Conservation (phyloP, 1,140 invertebrate genomes). For the Drosophila miranda region DNA sequence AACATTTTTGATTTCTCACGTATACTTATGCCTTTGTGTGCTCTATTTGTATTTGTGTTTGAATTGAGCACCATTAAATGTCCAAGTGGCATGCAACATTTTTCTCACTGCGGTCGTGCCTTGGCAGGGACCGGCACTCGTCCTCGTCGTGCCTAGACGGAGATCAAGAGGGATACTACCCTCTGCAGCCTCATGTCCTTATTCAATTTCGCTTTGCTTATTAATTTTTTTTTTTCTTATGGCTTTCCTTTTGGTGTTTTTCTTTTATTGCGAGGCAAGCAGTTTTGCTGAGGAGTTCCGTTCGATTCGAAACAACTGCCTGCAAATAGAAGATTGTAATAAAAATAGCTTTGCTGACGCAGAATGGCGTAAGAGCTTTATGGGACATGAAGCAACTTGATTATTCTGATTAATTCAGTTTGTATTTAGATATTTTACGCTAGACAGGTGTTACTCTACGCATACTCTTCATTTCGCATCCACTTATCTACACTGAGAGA, state of each 20-base stretch:
- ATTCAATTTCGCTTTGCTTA: slow-evolving; percentile 39
- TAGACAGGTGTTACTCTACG: too few species aligned
- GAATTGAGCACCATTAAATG: slow-evolving; percentile 71
- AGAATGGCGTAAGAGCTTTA: background rate
- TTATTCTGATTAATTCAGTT: slow-evolving; percentile 41
- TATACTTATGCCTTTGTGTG: slow-evolving; percentile 57
- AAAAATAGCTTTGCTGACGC: slow-evolving; percentile 21
- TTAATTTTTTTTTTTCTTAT: slow-evolving; percentile 26
- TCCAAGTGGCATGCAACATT: slow-evolving; percentile 76
- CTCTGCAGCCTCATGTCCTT: slow-evolving; percentile 10
- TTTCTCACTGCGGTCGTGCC: slow-evolving; percentile 53
- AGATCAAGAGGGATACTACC: background rate
- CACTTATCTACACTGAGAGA: too few species aligned
- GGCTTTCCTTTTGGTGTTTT: background rate
- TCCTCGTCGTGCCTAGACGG: slow-evolving; percentile 1
- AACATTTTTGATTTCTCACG: slow-evolving; percentile 79
- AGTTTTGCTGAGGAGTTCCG: background rate
- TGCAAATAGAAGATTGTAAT: slow-evolving; percentile 6
- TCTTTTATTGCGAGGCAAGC: slow-evolving; percentile 24
- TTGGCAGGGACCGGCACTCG: slow-evolving; percentile 21
- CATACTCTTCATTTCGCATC: too few species aligned
- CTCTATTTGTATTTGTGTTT: slow-evolving; percentile 45
- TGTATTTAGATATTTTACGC: background rate
- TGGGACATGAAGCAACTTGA: slow-evolving; percentile 12
- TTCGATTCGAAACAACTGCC: slow-evolving; percentile 33